Percentiles rank a stretch among this genome's conserved stretches.
Evolutionary conservation across 1,140 invertebrate species (phyloP).

Genomic region (Bombus confusus): DNA sequence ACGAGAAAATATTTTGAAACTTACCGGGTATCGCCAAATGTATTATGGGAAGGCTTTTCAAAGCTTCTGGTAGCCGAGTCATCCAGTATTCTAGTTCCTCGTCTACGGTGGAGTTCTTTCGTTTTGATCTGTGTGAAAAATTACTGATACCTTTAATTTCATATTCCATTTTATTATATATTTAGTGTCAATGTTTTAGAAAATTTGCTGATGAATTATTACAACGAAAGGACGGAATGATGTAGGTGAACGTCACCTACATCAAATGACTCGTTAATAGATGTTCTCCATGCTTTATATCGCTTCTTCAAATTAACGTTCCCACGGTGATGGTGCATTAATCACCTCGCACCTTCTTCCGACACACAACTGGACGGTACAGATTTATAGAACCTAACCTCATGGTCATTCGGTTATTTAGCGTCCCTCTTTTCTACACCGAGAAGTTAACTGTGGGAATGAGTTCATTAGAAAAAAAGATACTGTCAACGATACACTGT

Average conservation of each 20-base stretch:
- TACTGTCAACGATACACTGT: background rate
- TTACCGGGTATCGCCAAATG: conserved; percentile 90
- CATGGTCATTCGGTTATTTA: conserved; percentile 30
- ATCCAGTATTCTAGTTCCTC: conserved; percentile 88
- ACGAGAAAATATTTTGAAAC: conserved; percentile 59
- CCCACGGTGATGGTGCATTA: conserved; percentile 40
- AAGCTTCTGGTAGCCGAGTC: conserved; percentile 84
- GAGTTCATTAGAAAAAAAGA: background rate
- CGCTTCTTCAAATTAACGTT: conserved; percentile 25
- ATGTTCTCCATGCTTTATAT: conserved; percentile 39
- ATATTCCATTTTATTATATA: conserved; percentile 20
- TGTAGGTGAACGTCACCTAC: conserved; percentile 4
- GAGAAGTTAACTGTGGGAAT: conserved; percentile 33
- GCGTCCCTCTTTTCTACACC: conserved; percentile 14
- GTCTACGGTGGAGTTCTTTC: conserved; percentile 7
- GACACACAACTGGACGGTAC: conserved; percentile 1
- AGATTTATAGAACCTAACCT: conserved; percentile 30
- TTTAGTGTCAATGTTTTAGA: background rate
- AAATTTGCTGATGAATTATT: background rate
- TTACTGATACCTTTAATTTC: background rate
- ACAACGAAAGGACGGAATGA: too few relatives aligned
- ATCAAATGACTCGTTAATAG: background rate
- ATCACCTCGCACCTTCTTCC: conserved; percentile 23
- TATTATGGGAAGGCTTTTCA: conserved; percentile 86
- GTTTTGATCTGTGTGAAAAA: background rate